phyloP scores from a whole-genome alignment of 1,140 invertebrate genomes.

The Atta texana region DNA sequence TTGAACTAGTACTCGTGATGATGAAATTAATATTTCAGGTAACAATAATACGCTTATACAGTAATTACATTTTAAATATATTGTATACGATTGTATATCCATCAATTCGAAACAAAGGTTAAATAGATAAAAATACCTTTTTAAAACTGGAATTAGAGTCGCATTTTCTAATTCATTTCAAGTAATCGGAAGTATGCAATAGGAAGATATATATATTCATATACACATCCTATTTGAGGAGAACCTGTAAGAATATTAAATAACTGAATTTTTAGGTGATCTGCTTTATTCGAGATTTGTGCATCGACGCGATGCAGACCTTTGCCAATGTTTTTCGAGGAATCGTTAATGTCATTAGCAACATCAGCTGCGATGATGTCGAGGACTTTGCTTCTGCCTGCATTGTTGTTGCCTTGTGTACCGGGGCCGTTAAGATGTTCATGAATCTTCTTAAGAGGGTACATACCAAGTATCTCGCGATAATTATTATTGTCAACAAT shows the following conservation, averaged over 20 bases:
- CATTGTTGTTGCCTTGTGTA: slow-evolving; percentile 79
- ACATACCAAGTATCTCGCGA: slow-evolving; percentile 15
- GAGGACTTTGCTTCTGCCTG: slow-evolving; percentile 80
- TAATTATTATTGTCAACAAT: slow-evolving; percentile 19
- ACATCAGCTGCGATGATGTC: slow-evolving; percentile 78
- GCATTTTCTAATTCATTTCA: not conserved
- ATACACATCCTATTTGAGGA: not conserved
- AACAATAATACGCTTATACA: not conserved
- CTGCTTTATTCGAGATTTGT: slow-evolving; percentile 78
- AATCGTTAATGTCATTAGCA: slow-evolving; percentile 75
- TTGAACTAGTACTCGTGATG: slow-evolving; percentile 78
- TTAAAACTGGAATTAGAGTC: not conserved
- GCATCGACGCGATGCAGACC: slow-evolving; percentile 79
- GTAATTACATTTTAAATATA: slow-evolving; percentile 1
- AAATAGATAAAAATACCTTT: not conserved
- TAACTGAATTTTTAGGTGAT: slow-evolving; percentile 70
- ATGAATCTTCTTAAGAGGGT: slow-evolving; percentile 72
- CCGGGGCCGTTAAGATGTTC: slow-evolving; percentile 72
- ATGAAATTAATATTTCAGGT: slow-evolving; percentile 76
- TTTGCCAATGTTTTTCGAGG: slow-evolving; percentile 79
- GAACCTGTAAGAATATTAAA: not conserved
- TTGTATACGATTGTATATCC: not conserved
- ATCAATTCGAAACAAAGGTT: not conserved
- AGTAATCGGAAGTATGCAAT: not conserved
- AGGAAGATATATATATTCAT: not conserved